phyloP scores from a whole-genome alignment of 1,140 invertebrate species.

The Linepithema humile region DNA sequence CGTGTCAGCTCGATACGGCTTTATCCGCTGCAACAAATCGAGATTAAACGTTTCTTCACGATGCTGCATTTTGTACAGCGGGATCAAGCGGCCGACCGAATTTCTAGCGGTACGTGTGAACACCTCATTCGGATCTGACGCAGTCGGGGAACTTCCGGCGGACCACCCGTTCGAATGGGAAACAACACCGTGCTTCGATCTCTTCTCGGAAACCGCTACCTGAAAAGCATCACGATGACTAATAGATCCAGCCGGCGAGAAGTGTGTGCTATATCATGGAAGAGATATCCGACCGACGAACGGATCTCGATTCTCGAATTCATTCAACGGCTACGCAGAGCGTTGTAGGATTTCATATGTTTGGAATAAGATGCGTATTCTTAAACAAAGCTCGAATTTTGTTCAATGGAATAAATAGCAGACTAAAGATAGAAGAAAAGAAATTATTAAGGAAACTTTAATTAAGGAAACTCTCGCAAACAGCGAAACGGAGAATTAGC shows the following conservation, averaged over 20 bases:
- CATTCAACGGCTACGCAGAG: slow-evolving; percentile 55
- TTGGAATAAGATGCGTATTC: too few species aligned
- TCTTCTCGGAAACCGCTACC: slow-evolving; percentile 36
- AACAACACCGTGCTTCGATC: slow-evolving; percentile 39
- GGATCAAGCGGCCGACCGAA: slow-evolving; percentile 9
- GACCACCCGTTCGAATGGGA: slow-evolving; percentile 66
- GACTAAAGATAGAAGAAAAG: too few species aligned
- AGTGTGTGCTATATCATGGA: slow-evolving; percentile 15
- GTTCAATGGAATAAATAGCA: too few species aligned
- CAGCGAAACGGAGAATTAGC: too few species aligned
- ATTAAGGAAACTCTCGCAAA: too few species aligned
- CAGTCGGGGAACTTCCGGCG: slow-evolving; percentile 2
- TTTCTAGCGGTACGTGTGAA: not conserved
- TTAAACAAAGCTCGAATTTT: too few species aligned
- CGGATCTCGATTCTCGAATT: slow-evolving; percentile 51
- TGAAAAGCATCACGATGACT: slow-evolving; percentile 62
- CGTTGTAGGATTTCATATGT: too few species aligned
- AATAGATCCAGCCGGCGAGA: slow-evolving; percentile 54
- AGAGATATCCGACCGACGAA: slow-evolving; percentile 32
- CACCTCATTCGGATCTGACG: slow-evolving; percentile 43
- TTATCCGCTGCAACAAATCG: slow-evolving; percentile 46
- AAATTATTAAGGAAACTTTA: too few species aligned
- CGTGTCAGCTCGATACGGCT: slow-evolving; percentile 42
- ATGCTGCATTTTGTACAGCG: slow-evolving; percentile 12
- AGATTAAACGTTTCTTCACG: slow-evolving; percentile 1